Conservation (phyloP, 2,888 invertebrate species). For the Ophion ellenae region DNA sequence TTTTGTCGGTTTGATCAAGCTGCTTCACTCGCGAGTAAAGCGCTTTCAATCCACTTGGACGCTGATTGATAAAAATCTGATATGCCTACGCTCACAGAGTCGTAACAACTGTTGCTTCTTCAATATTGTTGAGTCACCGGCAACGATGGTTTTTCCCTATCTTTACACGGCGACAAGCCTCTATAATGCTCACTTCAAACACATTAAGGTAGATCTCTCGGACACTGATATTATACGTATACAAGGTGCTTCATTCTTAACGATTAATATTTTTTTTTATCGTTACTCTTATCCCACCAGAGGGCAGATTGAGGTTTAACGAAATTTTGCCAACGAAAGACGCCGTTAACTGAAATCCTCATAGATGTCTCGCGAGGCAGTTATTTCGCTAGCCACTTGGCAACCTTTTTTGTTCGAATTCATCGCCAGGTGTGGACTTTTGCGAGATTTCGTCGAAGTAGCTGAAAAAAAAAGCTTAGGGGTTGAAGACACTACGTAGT, state of each 20-base stretch:
- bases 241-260: constrained; percentile 1
- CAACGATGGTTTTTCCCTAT: not conserved
- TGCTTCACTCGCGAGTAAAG: constrained; percentile 44
- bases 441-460: too few relatives aligned
- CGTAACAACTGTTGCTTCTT: constrained; percentile 15
- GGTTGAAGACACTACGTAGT: too few relatives aligned
- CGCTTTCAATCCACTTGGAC: constrained; percentile 45
- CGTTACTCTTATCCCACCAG: not conserved
- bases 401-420: too few relatives aligned
- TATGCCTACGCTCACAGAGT: constrained; percentile 53
- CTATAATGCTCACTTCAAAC: constrained; percentile 70
- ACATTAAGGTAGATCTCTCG: constrained; percentile 77
- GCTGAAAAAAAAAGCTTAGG: too few relatives aligned
- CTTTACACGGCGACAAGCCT: constrained; percentile 38
- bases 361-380: too few relatives aligned
- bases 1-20: constrained; percentile 49
- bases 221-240: constrained; percentile 64
- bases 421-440: too few relatives aligned
- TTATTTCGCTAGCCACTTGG: too few relatives aligned
- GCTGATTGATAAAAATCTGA: constrained; percentile 53
- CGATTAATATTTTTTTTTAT: not conserved
- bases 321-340: not conserved
- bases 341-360: not conserved
- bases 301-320: not conserved
- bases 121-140: not conserved